Conservation (phyloP, 2,113 vertebrate genomes). For the Cebidichthys violaceus region DNA sequence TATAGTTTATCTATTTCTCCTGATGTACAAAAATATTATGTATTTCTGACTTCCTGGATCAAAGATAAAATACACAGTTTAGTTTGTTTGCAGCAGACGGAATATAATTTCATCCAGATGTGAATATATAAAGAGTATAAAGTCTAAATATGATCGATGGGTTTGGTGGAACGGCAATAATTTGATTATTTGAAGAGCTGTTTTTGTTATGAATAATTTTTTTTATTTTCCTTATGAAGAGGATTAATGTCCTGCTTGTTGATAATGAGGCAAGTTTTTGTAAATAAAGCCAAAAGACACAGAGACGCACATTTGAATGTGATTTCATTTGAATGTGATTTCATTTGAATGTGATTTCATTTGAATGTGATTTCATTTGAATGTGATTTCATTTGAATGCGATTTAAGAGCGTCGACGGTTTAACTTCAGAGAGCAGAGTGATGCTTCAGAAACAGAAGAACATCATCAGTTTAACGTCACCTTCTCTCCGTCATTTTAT, state of each 20-base stretch:
- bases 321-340: not conserved
- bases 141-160: not conserved
- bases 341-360: not conserved
- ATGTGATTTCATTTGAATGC: too few species aligned
- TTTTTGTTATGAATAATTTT: not conserved
- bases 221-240: not conserved
- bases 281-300: conserved; percentile 22
- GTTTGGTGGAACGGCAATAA: conserved; percentile 8
- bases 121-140: not conserved
- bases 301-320: not conserved
- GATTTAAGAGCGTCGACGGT: too few species aligned
- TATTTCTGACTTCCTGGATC: not conserved
- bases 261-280: not conserved
- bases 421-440: not conserved
- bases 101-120: not conserved
- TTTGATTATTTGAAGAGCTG: not conserved
- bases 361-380: not conserved
- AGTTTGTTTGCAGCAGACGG: not conserved
- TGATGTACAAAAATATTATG: too few species aligned
- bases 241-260: not conserved
- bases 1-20: not conserved
- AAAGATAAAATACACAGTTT: not conserved
- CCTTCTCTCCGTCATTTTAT: not conserved
- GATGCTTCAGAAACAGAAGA: too few species aligned
- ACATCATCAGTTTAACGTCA: not conserved